phyloP scores from a whole-genome alignment of 2,888 invertebrate genomes.

The Ophioninae sp. region DNA sequence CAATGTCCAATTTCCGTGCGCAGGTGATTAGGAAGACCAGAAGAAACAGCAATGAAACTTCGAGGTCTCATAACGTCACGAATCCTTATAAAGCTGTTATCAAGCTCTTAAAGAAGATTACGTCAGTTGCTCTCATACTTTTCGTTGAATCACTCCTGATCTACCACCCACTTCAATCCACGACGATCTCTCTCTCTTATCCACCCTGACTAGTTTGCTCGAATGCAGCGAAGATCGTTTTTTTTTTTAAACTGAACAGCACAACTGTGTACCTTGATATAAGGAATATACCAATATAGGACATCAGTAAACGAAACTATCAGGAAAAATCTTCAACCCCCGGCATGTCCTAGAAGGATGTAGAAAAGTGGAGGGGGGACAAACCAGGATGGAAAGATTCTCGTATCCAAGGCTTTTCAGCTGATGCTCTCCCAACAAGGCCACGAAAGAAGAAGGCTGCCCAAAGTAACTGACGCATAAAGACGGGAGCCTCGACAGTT shows the following conservation, averaged over 20 bases:
- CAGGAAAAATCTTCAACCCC: not conserved
- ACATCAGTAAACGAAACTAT: not conserved
- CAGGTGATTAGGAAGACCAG: too few species aligned
- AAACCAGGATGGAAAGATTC: conserved; percentile 3
- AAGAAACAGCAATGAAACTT: not conserved
- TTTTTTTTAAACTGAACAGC: conserved; percentile 7
- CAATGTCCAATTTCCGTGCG: too few species aligned
- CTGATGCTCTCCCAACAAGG: conserved; percentile 10
- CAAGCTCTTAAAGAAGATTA: not conserved
- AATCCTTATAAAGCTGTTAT: not conserved
- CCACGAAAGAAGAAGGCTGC: conserved; percentile 41
- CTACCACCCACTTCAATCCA: not conserved
- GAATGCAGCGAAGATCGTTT: conserved; percentile 13
- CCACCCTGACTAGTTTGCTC: not conserved
- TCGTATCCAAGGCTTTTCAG: conserved; percentile 16
- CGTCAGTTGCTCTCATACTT: not conserved
- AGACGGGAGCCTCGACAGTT: conserved; percentile 71
- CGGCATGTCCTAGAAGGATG: not conserved
- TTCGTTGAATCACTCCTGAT: not conserved
- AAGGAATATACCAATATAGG: not conserved
- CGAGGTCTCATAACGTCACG: not conserved
- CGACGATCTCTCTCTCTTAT: not conserved
- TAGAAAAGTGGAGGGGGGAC: not conserved
- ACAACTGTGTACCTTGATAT: not conserved
- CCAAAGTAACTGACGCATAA: conserved; percentile 70